Evolutionary conservation across 2,888 invertebrate species (phyloP).

Genomic region (Arenicola marina): DNA sequence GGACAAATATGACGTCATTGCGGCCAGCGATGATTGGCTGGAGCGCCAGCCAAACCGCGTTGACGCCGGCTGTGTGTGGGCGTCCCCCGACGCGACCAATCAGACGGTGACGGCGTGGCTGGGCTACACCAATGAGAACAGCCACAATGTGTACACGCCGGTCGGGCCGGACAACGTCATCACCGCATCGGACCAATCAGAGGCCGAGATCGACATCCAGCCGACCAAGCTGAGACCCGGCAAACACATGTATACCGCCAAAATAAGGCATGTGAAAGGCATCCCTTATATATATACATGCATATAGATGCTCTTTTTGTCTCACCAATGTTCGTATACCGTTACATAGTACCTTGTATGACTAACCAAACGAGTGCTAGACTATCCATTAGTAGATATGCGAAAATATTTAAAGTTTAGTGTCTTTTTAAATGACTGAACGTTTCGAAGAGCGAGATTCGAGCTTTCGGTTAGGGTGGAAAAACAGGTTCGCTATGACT

Average conservation of each 20-base stretch:
- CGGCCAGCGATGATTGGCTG: conserved; percentile 32
- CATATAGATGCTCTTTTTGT: too few species aligned
- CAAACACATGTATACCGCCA: conserved; percentile 29
- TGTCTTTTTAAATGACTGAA: not conserved
- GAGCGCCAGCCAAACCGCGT: conserved; percentile 14
- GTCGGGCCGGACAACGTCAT: conserved; percentile 32
- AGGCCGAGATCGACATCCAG: not conserved
- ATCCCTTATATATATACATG: too few species aligned
- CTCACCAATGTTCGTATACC: too few species aligned
- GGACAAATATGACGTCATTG: conserved; percentile 36
- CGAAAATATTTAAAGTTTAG: not conserved
- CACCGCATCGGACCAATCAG: not conserved
- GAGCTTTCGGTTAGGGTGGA: too few species aligned
- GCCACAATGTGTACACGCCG: conserved; percentile 39
- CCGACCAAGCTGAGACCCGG: conserved; percentile 35
- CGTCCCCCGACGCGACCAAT: not conserved
- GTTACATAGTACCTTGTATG: too few species aligned
- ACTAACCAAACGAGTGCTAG: too few species aligned
- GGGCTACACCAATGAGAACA: conserved; percentile 42
- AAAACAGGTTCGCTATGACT: too few species aligned
- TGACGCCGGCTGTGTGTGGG: not conserved
- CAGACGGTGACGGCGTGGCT: conserved; percentile 33
- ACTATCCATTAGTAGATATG: not conserved
- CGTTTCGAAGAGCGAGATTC: too few species aligned
- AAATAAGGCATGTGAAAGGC: not conserved